Percentiles rank a stretch among this genome's conserved stretches.
Conservation (phyloP, 2,797 vertebrate species). For the Pseudomugil tenellus region DNA sequence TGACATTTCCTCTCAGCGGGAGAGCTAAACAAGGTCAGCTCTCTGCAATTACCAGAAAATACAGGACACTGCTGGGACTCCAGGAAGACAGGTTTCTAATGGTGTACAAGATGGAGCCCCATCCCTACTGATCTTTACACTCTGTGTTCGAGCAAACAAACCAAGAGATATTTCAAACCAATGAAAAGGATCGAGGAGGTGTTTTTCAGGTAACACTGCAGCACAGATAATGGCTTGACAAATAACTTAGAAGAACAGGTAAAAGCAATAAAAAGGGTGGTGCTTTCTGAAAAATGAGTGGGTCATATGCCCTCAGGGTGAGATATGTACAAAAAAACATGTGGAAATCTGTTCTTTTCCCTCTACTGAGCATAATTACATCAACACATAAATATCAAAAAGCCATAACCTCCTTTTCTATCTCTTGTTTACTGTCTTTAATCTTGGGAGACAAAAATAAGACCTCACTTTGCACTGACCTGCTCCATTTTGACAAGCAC, state of each 20-base stretch:
- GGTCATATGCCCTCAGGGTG: slow-evolving; percentile 19
- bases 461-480: background rate
- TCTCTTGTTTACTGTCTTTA: slow-evolving; percentile 27
- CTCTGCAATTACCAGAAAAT: slow-evolving; percentile 45
- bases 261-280: slow-evolving; percentile 8
- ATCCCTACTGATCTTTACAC: slow-evolving; percentile 23
- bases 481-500: background rate
- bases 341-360: background rate
- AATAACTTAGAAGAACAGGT: background rate
- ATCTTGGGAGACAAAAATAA: slow-evolving; percentile 4
- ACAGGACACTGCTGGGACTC: slow-evolving; percentile 30
- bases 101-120: slow-evolving; percentile 7
- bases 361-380: slow-evolving; percentile 14
- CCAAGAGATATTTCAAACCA: slow-evolving; percentile 14
- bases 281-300: background rate
- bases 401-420: slow-evolving; percentile 6
- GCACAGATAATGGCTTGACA: slow-evolving; percentile 16
- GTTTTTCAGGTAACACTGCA: background rate
- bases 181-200: slow-evolving; percentile 8
- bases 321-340: background rate
- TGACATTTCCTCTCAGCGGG: slow-evolving; percentile 57
- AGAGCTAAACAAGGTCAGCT: slow-evolving; percentile 61
- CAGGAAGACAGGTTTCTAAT: slow-evolving; percentile 25
- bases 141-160: slow-evolving; percentile 19
- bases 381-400: background rate